Conservation (phyloP, 2,888 invertebrate genomes). For the Girardia tigrina region DNA sequence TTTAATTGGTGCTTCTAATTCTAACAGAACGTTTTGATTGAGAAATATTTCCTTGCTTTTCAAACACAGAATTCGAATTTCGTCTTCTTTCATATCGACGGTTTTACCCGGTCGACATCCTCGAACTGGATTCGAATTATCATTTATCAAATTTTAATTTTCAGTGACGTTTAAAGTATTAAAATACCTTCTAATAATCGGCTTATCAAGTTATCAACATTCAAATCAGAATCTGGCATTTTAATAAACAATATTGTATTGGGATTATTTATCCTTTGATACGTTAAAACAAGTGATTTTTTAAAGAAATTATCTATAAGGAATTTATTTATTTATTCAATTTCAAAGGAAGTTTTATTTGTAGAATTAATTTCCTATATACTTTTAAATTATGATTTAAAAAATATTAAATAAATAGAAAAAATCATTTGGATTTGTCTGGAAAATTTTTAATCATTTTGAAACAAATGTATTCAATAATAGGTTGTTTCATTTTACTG, state of each 20-base stretch:
- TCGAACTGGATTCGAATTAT: conserved; percentile 74
- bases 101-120: conserved; percentile 97
- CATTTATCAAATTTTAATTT: background rate
- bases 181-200: conserved; percentile 26
- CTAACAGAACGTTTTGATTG: conserved; percentile 89
- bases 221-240: conserved; percentile 24
- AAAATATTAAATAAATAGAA: too few species aligned
- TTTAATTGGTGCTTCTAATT: conserved; percentile 94
- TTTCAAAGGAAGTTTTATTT: too few species aligned
- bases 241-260: conserved; percentile 11
- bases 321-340: too few species aligned
- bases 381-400: too few species aligned
- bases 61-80: conserved; percentile 88
- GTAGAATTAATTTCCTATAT: too few species aligned
- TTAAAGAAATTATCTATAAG: too few species aligned
- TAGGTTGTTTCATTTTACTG: too few species aligned
- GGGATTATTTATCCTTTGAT: background rate
- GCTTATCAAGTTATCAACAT: conserved; percentile 21
- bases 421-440: too few species aligned
- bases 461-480: too few species aligned
- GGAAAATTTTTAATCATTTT: too few species aligned
- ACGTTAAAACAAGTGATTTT: background rate
- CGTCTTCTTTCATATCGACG: conserved; percentile 92
- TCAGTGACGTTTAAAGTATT: background rate
- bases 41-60: conserved; percentile 97